Evolutionary conservation across 2,113 vertebrate genomes (phyloP).

Genomic region (Osmerus mordax): DNA sequence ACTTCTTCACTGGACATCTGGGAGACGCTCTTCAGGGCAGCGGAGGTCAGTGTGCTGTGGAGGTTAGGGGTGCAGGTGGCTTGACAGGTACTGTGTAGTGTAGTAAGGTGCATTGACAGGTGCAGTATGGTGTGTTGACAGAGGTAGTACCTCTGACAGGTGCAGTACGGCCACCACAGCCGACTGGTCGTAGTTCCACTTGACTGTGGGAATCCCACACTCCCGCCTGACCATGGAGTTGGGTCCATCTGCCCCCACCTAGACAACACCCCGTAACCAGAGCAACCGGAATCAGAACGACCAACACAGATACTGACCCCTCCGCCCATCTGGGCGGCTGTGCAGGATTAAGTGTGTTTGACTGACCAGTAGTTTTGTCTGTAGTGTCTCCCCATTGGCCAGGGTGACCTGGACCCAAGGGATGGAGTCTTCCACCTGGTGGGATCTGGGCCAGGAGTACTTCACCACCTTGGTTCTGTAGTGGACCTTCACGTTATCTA

Average conservation of each 20-base stretch:
- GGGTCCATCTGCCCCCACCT: constrained; percentile 94
- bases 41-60: background rate
- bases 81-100: no score
- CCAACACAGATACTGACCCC: no score
- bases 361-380: constrained; percentile 91
- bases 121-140: background rate
- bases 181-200: constrained; percentile 91
- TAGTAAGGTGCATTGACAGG: background rate
- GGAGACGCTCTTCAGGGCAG: no score
- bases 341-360: background rate
- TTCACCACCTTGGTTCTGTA: constrained; percentile 85
- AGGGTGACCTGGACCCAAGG: constrained; percentile 91
- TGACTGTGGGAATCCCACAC: constrained; percentile 82
- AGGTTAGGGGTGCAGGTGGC: no score
- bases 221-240: constrained; percentile 85
- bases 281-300: background rate
- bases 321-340: no score
- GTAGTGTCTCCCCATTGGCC: constrained; percentile 83
- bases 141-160: constrained; percentile 80
- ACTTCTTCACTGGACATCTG: background rate
- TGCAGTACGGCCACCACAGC: constrained; percentile 93
- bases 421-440: constrained; percentile 69
- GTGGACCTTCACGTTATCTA: constrained; percentile 85
- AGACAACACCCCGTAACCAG: constrained; percentile 16
- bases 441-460: constrained; percentile 83